Base-by-base conservation (phyloP, 1,140 invertebrate species). In the Lucilia sericata region DNA sequence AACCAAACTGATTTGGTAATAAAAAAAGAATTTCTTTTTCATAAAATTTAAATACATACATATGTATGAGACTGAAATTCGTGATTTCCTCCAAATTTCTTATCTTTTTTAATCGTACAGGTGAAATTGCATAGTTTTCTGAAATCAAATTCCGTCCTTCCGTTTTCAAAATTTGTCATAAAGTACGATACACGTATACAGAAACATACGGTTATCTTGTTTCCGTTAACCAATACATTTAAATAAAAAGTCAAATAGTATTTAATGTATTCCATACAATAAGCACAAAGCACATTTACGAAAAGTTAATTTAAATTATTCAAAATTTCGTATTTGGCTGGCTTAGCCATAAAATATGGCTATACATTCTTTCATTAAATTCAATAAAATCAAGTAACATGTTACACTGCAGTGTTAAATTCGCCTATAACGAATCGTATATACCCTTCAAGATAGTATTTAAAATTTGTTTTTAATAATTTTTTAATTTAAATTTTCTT, bases 61-160 rank as follows among this genome's bases (percentile, higher is more conserved):
- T 21, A 21, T n/a, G 55, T 60, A 60, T 60, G n/a, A 14, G 51
- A 0, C 55, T 60, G 2, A 60, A 78, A n/a, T 78, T 80, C 76
- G 47, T 80, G 76, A 80, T 80, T 80, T 80, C 76, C 76, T 80
- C 5, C 42, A 74, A 78, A 25, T 70, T 19, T 70, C 21, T 70
- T 70, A 70, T 70, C 65, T 21, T 5, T 60, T 17, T 21, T 21
- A 4, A 70, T 70, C 21, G 19, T 12, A 70, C 65, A 70, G 65
- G 65, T 70, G 76, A 80, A 80, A 80, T 25, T 70, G 0, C n/a
- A 9, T 9, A 55, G 4, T 55, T 70, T 70, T 70, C 9, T 1
- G 36, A 19, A 49, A 49, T 49, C 7, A 80, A 49, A 80, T 12
- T 49, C 12, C 13, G 42, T 19, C n/a, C 42, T 49, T 49, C 34